Base-by-base conservation (phyloP, 2,113 vertebrate genomes). In the Otocyon megalotis region DNA sequence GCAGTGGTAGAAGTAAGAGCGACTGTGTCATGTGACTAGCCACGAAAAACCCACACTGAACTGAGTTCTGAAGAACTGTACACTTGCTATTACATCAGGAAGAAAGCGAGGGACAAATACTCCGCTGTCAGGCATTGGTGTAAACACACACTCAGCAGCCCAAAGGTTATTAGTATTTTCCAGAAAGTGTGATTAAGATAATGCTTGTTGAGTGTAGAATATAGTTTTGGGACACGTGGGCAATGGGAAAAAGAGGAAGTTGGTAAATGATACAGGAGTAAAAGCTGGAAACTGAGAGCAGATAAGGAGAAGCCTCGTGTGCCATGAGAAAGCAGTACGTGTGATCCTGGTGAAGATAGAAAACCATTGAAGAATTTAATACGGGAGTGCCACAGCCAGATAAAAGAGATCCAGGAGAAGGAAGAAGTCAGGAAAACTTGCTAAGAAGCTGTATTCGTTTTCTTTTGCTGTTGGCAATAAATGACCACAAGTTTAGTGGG, bases 101-200 rank as follows among this genome's bases (percentile, higher is more conserved):
- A 83, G 67, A 82, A 79, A 56, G n/a, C 1, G 9, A 65, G 62
- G 26, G 24, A 24, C 10, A 15, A 67, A n/a, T 37, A 22, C 2
- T 50, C 14, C 26, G 62, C 53, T 12, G 12, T 15, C 85, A 62
- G 22, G 28, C n/a, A 87, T 37, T 54, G 83, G 24, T 6, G 69
- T 20, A 82, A 82, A 83, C 32, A 89, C 77, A 28, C 56, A 67
- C 19, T 71, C 10, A 60, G 32, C 13, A 88, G 54, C 54, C 58
- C 28, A 28, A 82, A 93, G 37, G 12, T 26, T 74, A 50, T 17
- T 69, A 80, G 14, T 26, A 60, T 69, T 88, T 90, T 79, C 48
- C 50, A 94, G 92, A 96, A 92, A 20, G 12, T 37, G 9, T 28
- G 71, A 90, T 60, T 80, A 87, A 87, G 20, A 37, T 83, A 62